Evolutionary conservation across 2,113 vertebrate genomes (phyloP), one percentile per base, ranked within the genome.

Genomic region (Anoura caudifer): DNA sequence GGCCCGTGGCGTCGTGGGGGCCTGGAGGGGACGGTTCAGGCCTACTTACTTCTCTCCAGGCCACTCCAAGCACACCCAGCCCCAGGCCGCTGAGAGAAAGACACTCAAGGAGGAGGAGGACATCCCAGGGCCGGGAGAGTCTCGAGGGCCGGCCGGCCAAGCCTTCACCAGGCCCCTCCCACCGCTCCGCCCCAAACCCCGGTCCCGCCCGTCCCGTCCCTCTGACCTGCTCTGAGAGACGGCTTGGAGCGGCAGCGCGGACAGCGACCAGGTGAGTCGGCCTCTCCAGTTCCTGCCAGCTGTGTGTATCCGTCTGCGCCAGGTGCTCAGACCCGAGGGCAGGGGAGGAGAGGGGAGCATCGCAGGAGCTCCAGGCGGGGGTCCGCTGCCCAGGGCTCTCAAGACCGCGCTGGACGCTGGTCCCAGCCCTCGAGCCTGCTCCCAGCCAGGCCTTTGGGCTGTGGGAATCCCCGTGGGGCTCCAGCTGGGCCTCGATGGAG

Each of bases 401-500:
- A 16, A 67, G 52, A 56, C 69, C 0, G 26, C 10, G 15, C 54
- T 61, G 33, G 54, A 67, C 4, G 2, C 38, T 41, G 50, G n/a
- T 63, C 63, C 33, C 67, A 72, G 70, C 22, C 26, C 16, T 65
- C 22, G 0, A 90, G 43, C 20, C 54, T 0, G 63, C 50, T 73
- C 26, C 28, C 36, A 47, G 38, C 43, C 82, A 41, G 69, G 52
- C 19, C 31, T 1, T 0, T 0, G 20, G 19, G 38, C 84, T 50
- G 15, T 38, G 59, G 67, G 45, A 47, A 59, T 67, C 50, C 50
- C 54, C 5, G 13, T 43, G 8, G 75, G 73, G 17, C 33, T 50
- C 52, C 79, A 45, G 54, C 16, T 33, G 9, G 7, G 52, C 85
- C 79, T 87, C 11, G 22, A 97, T 97, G 97, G 91, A 79, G 56